Evolutionary conservation across 2,113 vertebrate species (phyloP), one percentile per base, ranked within the genome.

Genomic region (Menura novaehollandiae): DNA sequence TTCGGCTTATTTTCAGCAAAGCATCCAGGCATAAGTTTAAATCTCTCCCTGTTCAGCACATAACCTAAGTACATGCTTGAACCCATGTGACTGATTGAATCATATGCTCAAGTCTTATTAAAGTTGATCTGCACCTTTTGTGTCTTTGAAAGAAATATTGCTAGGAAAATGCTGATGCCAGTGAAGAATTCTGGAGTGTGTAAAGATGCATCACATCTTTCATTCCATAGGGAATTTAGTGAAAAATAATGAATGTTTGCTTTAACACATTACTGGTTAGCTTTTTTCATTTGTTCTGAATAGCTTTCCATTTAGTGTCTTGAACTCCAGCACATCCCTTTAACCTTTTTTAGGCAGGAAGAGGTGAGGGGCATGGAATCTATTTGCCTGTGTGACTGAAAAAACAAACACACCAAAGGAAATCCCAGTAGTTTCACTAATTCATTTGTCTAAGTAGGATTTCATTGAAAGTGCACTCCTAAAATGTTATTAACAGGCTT

Each of bases 401-500:
- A 91, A 83, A 53, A 6, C 60, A 60, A 82, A 51, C 4, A 6
- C 15, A 43, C 62, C 59, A 26, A 72, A 81, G 78, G 84, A 92
- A 95, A 87, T 94, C 84, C 73, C 16, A 0, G 7, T 73, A 82
- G 74, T 75, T 93, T 85, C 74, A 76, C 89, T 75, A 94, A 95
- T 96, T 94, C 81, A 75, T 89, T 95, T 92, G 60, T 85, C 64
- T 93, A 77, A 89, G 66, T 66, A 75, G 53, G n/a, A 77, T 83
- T 95, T 90, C 81, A 77, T 62, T 92, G 71, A 62, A 91, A 91
- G 60, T 68, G 47, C 59, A 79, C 24, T 55, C 95, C 60, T 74
- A 89, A 95, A 93, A 91, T 93, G 77, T 92, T 95, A 60, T 91
- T 96, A 91, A 75, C 85, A 73, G 69, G 49, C 79, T 91, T 92